Evolutionary conservation across 1,140 invertebrate genomes (phyloP).

Genomic region (Ridgeia piscesae): DNA sequence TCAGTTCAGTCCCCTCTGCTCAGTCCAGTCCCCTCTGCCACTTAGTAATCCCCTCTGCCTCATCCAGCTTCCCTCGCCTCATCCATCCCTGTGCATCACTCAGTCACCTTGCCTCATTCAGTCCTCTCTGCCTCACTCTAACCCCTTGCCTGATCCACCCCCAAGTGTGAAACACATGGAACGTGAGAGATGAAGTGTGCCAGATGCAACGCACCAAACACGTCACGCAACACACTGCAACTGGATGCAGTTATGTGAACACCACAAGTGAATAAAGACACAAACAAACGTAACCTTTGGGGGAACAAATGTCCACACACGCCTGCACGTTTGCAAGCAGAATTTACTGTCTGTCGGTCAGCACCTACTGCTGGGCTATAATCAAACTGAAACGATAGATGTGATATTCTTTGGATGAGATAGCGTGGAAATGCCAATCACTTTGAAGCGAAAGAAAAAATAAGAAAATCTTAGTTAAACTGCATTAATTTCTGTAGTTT

Average conservation of each 20-base stretch:
- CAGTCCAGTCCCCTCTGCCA: not conserved
- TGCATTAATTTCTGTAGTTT: not conserved
- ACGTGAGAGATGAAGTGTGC: not conserved
- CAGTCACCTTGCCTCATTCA: not conserved
- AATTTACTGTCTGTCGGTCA: not conserved
- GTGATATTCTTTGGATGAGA: too few species aligned
- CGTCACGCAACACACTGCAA: not conserved
- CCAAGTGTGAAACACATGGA: not conserved
- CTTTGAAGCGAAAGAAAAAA: not conserved
- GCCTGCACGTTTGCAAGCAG: not conserved
- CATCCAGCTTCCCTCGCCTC: too few species aligned
- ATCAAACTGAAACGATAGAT: not conserved
- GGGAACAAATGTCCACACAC: not conserved
- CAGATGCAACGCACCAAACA: not conserved
- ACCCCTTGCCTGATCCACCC: not conserved
- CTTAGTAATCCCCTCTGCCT: not conserved
- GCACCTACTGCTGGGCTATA: not conserved
- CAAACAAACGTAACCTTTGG: not conserved
- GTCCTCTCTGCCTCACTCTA: not conserved
- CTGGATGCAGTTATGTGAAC: not conserved
- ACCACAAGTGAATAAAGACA: not conserved
- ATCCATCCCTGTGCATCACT: too few species aligned
- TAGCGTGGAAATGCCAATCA: not conserved
- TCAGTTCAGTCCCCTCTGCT: not conserved
- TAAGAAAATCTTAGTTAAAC: not conserved